phyloP scores from a whole-genome alignment of 2,797 vertebrate species.

The Lagocephalus sceleratus region DNA sequence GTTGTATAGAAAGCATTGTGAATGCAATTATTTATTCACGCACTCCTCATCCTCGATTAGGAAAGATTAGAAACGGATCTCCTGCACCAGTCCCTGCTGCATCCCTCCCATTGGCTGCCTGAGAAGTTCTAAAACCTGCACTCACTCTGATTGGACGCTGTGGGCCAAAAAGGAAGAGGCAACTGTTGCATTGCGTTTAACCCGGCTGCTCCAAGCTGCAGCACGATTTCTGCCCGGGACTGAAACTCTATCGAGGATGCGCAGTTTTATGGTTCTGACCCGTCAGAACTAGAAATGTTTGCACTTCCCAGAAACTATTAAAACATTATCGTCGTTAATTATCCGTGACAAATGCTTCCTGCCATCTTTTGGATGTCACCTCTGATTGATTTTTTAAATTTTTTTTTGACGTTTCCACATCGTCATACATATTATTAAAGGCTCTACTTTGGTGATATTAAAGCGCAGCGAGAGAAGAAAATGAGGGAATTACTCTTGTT shows the following conservation, averaged over 20 bases:
- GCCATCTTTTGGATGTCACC: too few species aligned
- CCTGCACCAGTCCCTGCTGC: background rate
- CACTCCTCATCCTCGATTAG: too few species aligned
- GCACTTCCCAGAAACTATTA: too few species aligned
- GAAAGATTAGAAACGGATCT: too few species aligned
- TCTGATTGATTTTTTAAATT: too few species aligned
- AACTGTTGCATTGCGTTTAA: constrained; percentile 59
- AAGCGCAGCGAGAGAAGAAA: constrained; percentile 2
- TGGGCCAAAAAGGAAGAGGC: constrained; percentile 47
- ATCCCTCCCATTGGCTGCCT: constrained; percentile 38
- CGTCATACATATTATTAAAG: background rate
- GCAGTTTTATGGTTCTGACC: too few species aligned
- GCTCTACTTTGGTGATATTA: background rate
- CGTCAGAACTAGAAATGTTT: too few species aligned
- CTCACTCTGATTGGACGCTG: constrained; percentile 14
- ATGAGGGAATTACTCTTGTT: constrained; percentile 43
- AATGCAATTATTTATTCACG: too few species aligned
- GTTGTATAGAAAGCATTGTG: too few species aligned
- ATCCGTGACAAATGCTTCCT: too few species aligned
- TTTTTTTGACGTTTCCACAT: background rate
- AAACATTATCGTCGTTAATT: too few species aligned
- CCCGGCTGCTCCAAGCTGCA: constrained; percentile 11
- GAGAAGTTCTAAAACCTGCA: constrained; percentile 10
- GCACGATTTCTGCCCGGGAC: constrained; percentile 8
- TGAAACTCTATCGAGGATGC: too few species aligned